Conservation (phyloP, 37 sponge, comb jelly and placozoan species). For the Crambe crambe region DNA sequence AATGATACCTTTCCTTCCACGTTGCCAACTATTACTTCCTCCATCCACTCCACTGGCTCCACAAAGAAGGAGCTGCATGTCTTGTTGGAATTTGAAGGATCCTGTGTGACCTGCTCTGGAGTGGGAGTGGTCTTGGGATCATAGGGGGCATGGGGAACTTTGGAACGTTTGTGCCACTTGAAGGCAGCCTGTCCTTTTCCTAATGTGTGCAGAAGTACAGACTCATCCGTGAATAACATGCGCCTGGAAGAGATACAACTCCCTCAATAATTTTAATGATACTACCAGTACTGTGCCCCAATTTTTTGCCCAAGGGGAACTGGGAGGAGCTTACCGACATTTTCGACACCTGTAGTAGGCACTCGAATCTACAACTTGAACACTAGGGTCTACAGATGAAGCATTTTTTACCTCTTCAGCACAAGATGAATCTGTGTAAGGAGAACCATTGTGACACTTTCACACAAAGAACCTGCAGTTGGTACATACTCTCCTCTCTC, state of each 20-base stretch:
- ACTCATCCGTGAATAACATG: conserved; percentile 59
- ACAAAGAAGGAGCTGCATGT: conserved; percentile 74
- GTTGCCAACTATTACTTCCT: conserved; percentile 33
- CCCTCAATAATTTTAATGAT: background rate
- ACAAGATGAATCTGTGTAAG: background rate
- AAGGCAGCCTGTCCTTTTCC: conserved; percentile 72
- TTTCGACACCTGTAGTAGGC: conserved; percentile 69
- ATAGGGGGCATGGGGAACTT: background rate
- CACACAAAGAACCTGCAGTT: background rate
- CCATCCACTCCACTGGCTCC: conserved; percentile 75
- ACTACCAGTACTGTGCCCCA: background rate
- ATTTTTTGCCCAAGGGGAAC: background rate
- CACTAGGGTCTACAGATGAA: conserved; percentile 52
- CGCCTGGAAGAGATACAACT: conserved; percentile 26
- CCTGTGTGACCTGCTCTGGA: background rate
- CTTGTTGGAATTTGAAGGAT: background rate
- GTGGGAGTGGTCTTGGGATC: background rate
- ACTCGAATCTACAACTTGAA: conserved; percentile 3
- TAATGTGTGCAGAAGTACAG: conserved; percentile 61
- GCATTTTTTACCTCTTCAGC: conserved; percentile 32
- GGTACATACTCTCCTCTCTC: background rate
- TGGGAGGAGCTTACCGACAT: conserved; percentile 50
- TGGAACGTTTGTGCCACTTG: conserved; percentile 65
- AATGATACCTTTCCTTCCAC: conserved; percentile 55
- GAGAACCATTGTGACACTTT: background rate